Evolutionary conservation across 2,797 vertebrate species (phyloP).

Genomic region (Euphonia xanthogaster): DNA sequence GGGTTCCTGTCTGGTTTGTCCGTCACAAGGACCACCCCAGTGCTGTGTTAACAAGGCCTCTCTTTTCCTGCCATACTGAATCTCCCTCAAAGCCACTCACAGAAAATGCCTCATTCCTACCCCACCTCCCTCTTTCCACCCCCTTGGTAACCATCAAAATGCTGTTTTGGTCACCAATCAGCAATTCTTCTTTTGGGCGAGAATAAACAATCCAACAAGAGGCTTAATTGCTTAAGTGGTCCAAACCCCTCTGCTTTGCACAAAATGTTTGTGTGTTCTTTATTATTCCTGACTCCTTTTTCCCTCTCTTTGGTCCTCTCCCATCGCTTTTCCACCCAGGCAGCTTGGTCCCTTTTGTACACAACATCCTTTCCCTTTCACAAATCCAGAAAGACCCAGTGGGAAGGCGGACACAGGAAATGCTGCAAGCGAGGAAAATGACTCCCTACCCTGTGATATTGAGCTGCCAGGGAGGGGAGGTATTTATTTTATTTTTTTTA

Average conservation of each 20-base stretch:
- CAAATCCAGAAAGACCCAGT: not conserved
- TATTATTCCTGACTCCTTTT: not conserved
- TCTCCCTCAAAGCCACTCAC: not conserved
- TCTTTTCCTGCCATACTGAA: not conserved
- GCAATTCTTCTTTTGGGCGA: not conserved
- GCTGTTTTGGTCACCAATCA: not conserved
- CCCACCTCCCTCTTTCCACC: not conserved
- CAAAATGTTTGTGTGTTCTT: not conserved
- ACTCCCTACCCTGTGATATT: not conserved
- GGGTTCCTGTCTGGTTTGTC: not conserved
- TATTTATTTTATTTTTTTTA: not conserved
- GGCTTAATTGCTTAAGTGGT: not conserved
- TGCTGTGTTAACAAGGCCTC: not conserved
- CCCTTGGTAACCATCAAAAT: constrained; percentile 4
- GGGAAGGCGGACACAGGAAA: constrained; percentile 27
- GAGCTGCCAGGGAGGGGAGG: not conserved
- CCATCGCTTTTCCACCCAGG: not conserved
- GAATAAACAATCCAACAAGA: not conserved
- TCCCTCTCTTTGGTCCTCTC: not conserved
- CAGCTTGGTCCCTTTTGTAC: not conserved
- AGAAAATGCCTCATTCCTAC: not conserved
- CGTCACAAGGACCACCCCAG: not conserved
- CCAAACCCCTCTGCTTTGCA: not conserved
- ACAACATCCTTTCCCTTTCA: constrained; percentile 49
- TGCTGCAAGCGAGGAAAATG: not conserved